Evolutionary conservation across 1,140 invertebrate genomes (phyloP).

Genomic region (Meloidogyne exigua): DNA sequence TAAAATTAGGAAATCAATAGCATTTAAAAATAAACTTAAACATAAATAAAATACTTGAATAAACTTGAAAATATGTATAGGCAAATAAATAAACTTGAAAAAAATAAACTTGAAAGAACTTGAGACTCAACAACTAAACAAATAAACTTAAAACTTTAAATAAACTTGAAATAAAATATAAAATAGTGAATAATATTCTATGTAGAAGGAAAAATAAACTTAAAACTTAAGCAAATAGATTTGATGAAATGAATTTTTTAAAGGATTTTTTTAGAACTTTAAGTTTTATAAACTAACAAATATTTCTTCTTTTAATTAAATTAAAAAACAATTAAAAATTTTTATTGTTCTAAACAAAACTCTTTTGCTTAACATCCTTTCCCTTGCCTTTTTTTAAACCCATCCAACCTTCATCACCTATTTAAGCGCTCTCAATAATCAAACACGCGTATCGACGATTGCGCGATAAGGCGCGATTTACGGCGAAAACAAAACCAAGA

Average conservation of each 20-base stretch:
- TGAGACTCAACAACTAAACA: no score
- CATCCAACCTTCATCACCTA: background rate
- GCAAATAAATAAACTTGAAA: no score
- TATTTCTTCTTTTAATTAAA: background rate
- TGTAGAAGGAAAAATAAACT: background rate
- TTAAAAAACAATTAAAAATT: background rate
- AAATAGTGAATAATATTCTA: background rate
- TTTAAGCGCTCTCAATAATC: background rate
- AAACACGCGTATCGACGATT: background rate
- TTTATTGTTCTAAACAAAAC: background rate
- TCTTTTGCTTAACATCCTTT: background rate
- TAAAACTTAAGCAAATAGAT: constrained; percentile 9
- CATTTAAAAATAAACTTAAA: no score
- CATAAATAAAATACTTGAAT: no score
- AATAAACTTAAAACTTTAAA: background rate
- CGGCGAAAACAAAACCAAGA: background rate
- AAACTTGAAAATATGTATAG: no score
- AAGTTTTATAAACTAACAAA: no score
- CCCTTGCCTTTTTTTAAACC: background rate
- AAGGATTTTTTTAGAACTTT: no score
- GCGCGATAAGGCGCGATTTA: constrained; percentile 1
- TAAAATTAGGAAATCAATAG: no score
- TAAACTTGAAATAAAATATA: background rate
- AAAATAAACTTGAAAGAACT: no score
- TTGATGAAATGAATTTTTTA: background rate